Conservation (phyloP, 2,113 vertebrate species). For the Laticauda colubrina region DNA sequence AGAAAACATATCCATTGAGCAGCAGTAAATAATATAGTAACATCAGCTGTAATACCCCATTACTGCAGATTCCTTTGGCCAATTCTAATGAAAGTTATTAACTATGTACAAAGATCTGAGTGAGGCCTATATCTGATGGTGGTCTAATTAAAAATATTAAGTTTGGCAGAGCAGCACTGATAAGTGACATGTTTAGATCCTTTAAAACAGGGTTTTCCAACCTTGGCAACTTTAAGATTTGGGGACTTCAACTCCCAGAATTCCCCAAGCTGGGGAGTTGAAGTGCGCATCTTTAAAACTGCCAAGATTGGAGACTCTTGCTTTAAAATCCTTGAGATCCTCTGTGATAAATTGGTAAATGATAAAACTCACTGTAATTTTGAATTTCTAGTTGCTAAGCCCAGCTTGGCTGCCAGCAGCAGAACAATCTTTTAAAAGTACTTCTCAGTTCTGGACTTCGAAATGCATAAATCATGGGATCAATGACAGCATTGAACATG, state of each 20-base stretch:
- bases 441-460: slow-evolving; percentile 82
- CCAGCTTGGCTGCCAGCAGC: slow-evolving; percentile 58
- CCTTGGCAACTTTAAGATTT: not conserved
- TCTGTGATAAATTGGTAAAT: not conserved
- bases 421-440: slow-evolving; percentile 85
- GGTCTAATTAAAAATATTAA: not conserved
- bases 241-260: not conserved
- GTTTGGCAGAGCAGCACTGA: no score
- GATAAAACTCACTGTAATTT: not conserved
- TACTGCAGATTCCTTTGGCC: not conserved
- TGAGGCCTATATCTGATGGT: not conserved
- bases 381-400: not conserved
- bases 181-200: not conserved
- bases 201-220: not conserved
- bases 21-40: not conserved
- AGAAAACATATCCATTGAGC: not conserved
- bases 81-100: not conserved
- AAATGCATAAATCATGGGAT: slow-evolving; percentile 94
- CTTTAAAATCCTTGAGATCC: not conserved
- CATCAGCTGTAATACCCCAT: not conserved
- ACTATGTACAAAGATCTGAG: not conserved
- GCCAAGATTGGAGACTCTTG: not conserved
- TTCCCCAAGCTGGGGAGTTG: not conserved
- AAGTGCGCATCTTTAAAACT: not conserved
- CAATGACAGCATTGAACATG: slow-evolving; percentile 88